Base-by-base conservation (phyloP, 2,797 vertebrate genomes). In the Phalanger gymnotis region DNA sequence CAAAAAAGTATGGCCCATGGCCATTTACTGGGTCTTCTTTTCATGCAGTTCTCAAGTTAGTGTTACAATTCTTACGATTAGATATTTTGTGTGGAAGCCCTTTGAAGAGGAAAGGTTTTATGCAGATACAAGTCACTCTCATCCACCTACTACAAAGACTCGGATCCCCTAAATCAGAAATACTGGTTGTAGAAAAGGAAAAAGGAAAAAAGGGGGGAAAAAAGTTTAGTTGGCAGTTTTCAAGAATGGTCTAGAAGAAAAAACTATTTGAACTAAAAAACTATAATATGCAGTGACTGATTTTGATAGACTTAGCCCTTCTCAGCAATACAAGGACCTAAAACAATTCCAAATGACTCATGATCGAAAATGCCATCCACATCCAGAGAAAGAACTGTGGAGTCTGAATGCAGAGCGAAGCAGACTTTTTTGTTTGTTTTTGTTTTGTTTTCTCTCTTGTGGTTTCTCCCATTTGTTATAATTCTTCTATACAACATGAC, bases 111-210 rank as follows among this genome's bases (percentile, higher is more conserved):
- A 30, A 34, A 95, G 25, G 0, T 55, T 94, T 92, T 90, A 73
- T 90, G 51, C 2, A 53, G 91, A 56, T 53, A 55, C 25, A 94
- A 57, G 25, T 92, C n/a, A 25, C 53, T 92, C 53, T 94, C 25
- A 56, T 56, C 92, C 58, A 91, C 28, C 22, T 66, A 73, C 14
- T 53, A 30, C 47, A 90, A 92, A 96, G 89, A 93, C 54, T 94
- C 57, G 54, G 10, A 56, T 53, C 73, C 94, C 95, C 87, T 92
- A 0, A 90, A 10, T n/a, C 56, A 96, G 90, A 94, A 94, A 91
- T 52, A 56, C n/a, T 95, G 57, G 13, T 51, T 89, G 30, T 96
- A 56, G 92, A 90, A 57, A 57, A 25, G 91, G 12, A 81, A 27
- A 66, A 11, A 57, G 92, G 93, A 31, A 93, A 58, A 95, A 95